Conservation (phyloP, 2,113 vertebrate genomes). For the Xiphophorus maculatus region DNA sequence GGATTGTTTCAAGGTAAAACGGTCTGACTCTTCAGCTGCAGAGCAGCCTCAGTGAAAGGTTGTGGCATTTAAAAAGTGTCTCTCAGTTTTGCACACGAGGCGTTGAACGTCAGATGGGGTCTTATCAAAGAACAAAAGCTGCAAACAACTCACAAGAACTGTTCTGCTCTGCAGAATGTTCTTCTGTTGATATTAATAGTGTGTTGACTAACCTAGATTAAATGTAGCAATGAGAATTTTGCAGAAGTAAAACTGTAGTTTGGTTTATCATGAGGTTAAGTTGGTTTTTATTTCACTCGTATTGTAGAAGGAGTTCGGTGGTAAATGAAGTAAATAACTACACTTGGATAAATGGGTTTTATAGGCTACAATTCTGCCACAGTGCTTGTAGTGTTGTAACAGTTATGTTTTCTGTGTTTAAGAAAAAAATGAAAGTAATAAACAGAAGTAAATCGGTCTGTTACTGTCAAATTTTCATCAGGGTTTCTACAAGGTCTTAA, state of each 20-base stretch:
- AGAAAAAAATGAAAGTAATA: background rate
- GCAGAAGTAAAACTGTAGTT: background rate
- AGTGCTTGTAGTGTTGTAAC: background rate
- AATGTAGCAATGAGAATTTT: constrained; percentile 19
- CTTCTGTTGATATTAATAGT: constrained; percentile 15
- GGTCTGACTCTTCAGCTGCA: background rate
- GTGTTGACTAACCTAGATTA: constrained; percentile 23
- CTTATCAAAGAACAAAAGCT: constrained; percentile 10
- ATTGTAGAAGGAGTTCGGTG: background rate
- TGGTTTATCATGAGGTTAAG: background rate
- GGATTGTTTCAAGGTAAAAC: constrained; percentile 5
- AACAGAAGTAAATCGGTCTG: background rate
- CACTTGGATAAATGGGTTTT: too few relatives aligned
- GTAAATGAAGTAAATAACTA: background rate
- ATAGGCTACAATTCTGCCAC: background rate
- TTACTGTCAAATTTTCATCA: too few relatives aligned
- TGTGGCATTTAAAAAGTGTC: constrained; percentile 26
- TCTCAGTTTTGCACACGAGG: background rate
- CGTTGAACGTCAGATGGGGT: background rate
- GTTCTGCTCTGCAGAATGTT: constrained; percentile 26
- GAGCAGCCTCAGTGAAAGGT: constrained; percentile 22
- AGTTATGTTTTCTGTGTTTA: background rate
- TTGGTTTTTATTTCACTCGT: background rate
- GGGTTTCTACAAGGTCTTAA: too few relatives aligned
- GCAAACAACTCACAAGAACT: constrained; percentile 12